Conservation (phyloP, 1,140 invertebrate genomes). For the Aphelenchoides besseyi region DNA sequence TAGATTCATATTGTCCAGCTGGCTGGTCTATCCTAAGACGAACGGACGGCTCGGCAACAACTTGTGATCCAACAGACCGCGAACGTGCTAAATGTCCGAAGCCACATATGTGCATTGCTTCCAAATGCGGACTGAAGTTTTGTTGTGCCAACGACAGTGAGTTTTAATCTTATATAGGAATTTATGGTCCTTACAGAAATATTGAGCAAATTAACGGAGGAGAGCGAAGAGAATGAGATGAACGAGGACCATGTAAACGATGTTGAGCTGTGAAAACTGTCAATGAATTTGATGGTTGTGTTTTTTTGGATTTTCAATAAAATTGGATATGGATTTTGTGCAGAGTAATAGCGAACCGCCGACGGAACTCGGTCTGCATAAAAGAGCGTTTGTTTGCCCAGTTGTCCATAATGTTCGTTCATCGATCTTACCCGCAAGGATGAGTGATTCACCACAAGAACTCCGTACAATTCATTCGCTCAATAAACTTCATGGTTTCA, state of each 20-base stretch:
- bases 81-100: neutral
- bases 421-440: too few relatives aligned
- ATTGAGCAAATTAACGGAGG: slow-evolving; percentile 22
- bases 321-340: neutral
- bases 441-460: too few relatives aligned
- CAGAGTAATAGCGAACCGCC: too few relatives aligned
- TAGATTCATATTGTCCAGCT: slow-evolving; percentile 8
- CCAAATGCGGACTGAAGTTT: slow-evolving; percentile 16
- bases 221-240: slow-evolving; percentile 49
- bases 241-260: too few relatives aligned
- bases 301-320: neutral
- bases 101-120: slow-evolving; percentile 9
- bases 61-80: neutral
- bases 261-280: neutral
- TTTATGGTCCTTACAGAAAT: neutral
- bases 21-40: neutral
- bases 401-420: too few relatives aligned
- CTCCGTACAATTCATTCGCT: too few relatives aligned
- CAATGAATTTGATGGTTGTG: neutral
- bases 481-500: too few relatives aligned
- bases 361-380: too few relatives aligned
- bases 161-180: neutral
- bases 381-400: too few relatives aligned
- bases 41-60: slow-evolving; percentile 2
- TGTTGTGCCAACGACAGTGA: slow-evolving; percentile 11